phyloP scores from a whole-genome alignment of 2,797 vertebrate species.

The Syngnathus rostellatus region DNA sequence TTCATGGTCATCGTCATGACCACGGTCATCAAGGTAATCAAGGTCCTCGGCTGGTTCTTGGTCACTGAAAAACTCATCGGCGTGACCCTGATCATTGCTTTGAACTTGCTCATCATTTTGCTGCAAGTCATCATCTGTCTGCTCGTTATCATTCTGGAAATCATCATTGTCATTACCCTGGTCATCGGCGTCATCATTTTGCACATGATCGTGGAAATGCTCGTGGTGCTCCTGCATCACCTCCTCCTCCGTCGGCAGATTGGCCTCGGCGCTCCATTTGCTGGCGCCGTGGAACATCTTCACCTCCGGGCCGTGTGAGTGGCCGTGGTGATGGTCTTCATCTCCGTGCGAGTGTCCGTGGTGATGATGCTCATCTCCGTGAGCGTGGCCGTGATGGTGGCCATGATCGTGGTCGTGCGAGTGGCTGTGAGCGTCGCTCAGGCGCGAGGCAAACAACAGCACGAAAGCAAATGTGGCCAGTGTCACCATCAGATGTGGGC shows the following conservation, averaged over 20 bases:
- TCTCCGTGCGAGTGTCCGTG: slow-evolving; percentile 49
- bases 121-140: neutral
- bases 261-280: slow-evolving; percentile 74
- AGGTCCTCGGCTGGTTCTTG: neutral
- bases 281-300: slow-evolving; percentile 74
- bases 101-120: slow-evolving; percentile 14
- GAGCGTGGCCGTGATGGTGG: slow-evolving; percentile 28
- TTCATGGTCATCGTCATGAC: neutral
- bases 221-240: slow-evolving; percentile 18
- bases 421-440: slow-evolving; percentile 52
- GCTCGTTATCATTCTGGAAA: neutral
- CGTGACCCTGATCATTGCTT: neutral
- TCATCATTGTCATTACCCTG: slow-evolving; percentile 25
- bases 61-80: neutral
- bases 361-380: slow-evolving; percentile 41
- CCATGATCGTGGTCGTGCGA: slow-evolving; percentile 51
- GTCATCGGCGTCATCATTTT: neutral
- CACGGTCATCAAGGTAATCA: neutral
- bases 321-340: slow-evolving; percentile 56
- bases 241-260: slow-evolving; percentile 50
- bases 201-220: slow-evolving; percentile 1
- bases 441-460: slow-evolving; percentile 39
- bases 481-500: slow-evolving; percentile 41
- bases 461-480: slow-evolving; percentile 41
- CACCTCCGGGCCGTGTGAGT: slow-evolving; percentile 51